Conservation (phyloP, 1,140 invertebrate genomes). For the Procambarus clarkii region DNA sequence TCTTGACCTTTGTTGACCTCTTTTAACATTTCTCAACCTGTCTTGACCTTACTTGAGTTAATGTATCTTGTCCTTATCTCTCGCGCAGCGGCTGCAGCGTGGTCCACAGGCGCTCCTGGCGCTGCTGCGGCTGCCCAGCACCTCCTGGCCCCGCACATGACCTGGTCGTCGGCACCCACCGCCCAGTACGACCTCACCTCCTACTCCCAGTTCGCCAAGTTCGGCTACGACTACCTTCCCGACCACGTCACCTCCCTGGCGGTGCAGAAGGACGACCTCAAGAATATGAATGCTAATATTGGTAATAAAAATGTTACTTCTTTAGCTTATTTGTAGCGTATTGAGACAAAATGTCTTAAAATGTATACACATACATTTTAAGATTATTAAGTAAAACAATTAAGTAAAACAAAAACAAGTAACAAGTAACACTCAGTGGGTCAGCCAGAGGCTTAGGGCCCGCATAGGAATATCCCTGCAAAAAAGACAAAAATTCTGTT, state of each 20-base stretch:
- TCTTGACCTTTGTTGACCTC: constrained; percentile 2
- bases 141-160: constrained; percentile 62
- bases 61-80: too few relatives aligned
- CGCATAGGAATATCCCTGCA: too few relatives aligned
- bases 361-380: too few relatives aligned
- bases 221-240: constrained; percentile 65
- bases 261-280: constrained; percentile 61
- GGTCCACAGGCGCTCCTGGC: constrained; percentile 44
- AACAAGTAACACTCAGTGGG: too few relatives aligned
- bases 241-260: constrained; percentile 59
- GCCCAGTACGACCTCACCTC: constrained; percentile 64
- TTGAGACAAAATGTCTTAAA: too few relatives aligned
- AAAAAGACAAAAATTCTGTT: too few relatives aligned
- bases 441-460: too few relatives aligned
- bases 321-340: too few relatives aligned
- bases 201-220: constrained; percentile 69
- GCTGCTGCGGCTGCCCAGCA: constrained; percentile 55
- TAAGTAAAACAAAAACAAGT: too few relatives aligned
- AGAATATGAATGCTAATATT: constrained; percentile 60
- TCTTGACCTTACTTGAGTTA: too few relatives aligned
- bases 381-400: too few relatives aligned
- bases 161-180: constrained; percentile 52
- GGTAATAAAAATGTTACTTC: constrained; percentile 4
- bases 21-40: background rate
- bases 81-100: constrained; percentile 38